Conservation (phyloP, 2,888 invertebrate species). For the Tholera decimalis region DNA sequence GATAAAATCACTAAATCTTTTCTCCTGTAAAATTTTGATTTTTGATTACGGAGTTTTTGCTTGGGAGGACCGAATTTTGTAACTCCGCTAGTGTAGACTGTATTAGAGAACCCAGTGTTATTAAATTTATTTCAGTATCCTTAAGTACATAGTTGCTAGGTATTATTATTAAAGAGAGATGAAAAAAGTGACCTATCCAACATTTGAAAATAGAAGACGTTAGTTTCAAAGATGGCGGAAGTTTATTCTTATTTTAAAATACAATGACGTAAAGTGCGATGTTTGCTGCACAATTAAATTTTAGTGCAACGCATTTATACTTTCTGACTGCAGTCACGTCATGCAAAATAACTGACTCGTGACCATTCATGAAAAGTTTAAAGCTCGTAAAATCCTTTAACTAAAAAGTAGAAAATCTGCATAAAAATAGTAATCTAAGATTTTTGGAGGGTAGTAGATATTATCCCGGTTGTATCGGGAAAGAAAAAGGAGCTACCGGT, state of each 20-base stretch:
- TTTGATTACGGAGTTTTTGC: too few species aligned
- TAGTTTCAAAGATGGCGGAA: slow-evolving; percentile 1
- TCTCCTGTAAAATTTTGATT: too few species aligned
- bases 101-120: too few species aligned
- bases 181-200: not conserved
- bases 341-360: slow-evolving; percentile 12
- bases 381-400: not conserved
- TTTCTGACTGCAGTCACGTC: slow-evolving; percentile 16
- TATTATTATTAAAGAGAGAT: too few species aligned
- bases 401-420: not conserved
- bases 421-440: too few species aligned
- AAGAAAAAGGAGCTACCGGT: too few species aligned
- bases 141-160: too few species aligned
- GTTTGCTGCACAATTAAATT: slow-evolving; percentile 36
- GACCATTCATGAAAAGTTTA: slow-evolving; percentile 28
- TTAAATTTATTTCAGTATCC: too few species aligned
- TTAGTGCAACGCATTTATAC: slow-evolving; percentile 13
- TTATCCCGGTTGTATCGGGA: too few species aligned
- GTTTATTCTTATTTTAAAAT: slow-evolving; percentile 26
- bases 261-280: slow-evolving; percentile 1
- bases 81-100: too few species aligned
- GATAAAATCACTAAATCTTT: too few species aligned
- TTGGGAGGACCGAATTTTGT: too few species aligned
- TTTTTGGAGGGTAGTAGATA: not conserved
- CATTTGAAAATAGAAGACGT: slow-evolving; percentile 10